phyloP scores from a whole-genome alignment of 1,140 invertebrate genomes.

The Hyles euphorbiae region DNA sequence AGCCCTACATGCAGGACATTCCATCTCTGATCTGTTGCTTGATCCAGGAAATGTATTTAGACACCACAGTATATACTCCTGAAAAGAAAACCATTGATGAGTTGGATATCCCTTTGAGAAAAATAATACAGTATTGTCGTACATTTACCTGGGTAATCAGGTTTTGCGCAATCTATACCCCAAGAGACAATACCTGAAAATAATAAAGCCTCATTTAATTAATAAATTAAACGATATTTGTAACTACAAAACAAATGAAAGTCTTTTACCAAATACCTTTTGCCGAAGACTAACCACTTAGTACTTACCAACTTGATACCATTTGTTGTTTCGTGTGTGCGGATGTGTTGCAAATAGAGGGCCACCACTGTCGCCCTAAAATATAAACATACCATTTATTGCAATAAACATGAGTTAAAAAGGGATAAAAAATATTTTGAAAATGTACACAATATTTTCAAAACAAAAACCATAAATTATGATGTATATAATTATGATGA shows the following conservation, averaged over 20 bases:
- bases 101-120: too few species aligned
- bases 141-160: conserved; percentile 69
- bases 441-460: not conserved
- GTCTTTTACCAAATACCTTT: too few species aligned
- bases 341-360: conserved; percentile 62
- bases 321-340: conserved; percentile 47
- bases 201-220: conserved; percentile 10
- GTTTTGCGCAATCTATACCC: conserved; percentile 78
- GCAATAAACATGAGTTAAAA: too few species aligned
- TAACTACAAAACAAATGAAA: too few species aligned
- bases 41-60: conserved; percentile 74
- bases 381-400: conserved; percentile 1
- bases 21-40: conserved; percentile 60
- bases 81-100: conserved; percentile 24
- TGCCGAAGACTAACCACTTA: too few species aligned
- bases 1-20: conserved; percentile 41
- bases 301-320: conserved; percentile 68
- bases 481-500: too few species aligned
- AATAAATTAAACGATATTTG: too few species aligned
- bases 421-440: too few species aligned
- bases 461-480: not conserved
- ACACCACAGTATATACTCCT: conserved; percentile 76
- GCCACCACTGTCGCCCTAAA: conserved; percentile 81
- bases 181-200: conserved; percentile 76
- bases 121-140: too few species aligned